Base-by-base conservation (phyloP, 2,888 invertebrate species). In the Idaea straminata region DNA sequence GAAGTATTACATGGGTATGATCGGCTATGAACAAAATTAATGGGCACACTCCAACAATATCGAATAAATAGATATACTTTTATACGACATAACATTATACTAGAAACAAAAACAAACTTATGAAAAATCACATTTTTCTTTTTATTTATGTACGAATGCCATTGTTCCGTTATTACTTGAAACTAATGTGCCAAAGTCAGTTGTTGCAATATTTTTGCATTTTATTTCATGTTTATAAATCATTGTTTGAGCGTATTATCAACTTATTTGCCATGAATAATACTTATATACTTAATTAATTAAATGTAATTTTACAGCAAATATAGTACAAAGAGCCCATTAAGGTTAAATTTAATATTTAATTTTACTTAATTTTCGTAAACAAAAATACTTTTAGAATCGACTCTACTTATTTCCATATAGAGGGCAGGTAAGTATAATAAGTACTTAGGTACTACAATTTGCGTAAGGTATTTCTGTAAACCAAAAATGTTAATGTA, bases 111-210 rank as follows among this genome's bases (percentile, higher is more conserved):
- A 38, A 5, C 13, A 47, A 47, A 10, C 25, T 25, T 25, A 25
- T 25, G 25, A 2, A 47, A 47, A 47, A 47, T 13, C 47, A 47
- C 47, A 47, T 47, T 47, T 13, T 47, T 13, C 47, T 47, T 47
- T 38, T 47, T 47, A 47, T 47, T 13, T 7, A 47, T 13, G 47
- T 47, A 47, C 3, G 47, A 13, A 63, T 35, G 57, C 34, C 7
- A 58, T 35, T 34, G 25, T 65, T 60, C 67, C 69, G 63, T 71
- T 70, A 70, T 75, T 77, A 78, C 74, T 68, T 77, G 74, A 72
- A 83, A 74, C 77, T 72, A 77, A 82, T 83, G 88, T 89, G 89
- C 89, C 89, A 90, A 90, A 90, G 89, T 80, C 78, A 81, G 78
- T 77, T 82, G 81, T 85, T 86, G 87, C 85, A 88, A 88, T 87